Evolutionary conservation across 2,888 invertebrate genomes (phyloP), one percentile per base, ranked within the genome.

Genomic region (Agelastica alni): DNA sequence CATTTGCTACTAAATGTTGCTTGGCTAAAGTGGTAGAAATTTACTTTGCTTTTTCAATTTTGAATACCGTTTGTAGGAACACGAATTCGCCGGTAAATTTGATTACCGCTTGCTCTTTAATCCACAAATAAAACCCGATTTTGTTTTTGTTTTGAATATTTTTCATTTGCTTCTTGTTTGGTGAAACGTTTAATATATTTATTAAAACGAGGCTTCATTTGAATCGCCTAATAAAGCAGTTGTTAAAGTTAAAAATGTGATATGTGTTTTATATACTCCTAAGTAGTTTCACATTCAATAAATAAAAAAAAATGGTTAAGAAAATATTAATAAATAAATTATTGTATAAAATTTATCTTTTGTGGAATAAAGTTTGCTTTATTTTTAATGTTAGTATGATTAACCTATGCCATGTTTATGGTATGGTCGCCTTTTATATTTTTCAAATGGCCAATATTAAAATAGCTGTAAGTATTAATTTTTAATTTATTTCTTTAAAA

Each of bases 341-440:
- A 20, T 47, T 37, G 37, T 51, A 30, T 17, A 47, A 55, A 39
- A 59, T 53, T 43, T 57, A 57, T 51, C 51, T 51, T 55, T 56
- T 17, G 39, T 42, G 47, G 51, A 45, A 60, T 54, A 52, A 55
- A 60, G 39, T 55, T 57, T 51, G 57, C 60, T 60, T 60, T 57
- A 60, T 60, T 60, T 60, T 55, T 54, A 31, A 22, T 13, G 17
- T 2, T 7, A n/a, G n/a, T n/a, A n/a, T n/a, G n/a, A n/a, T n/a
- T n/a, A n/a, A n/a, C n/a, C n/a, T n/a, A n/a, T n/a, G n/a, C n/a
- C n/a, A n/a, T n/a, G n/a, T n/a, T n/a, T n/a, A n/a, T n/a, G n/a
- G n/a, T n/a, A n/a, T n/a, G n/a, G n/a, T n/a, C n/a, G n/a, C n/a
- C n/a, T n/a, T n/a, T n/a, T n/a, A n/a, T n/a, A n/a, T n/a, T n/a